Base-by-base conservation (phyloP, 2,113 vertebrate genomes). In the Rhinolophus sinicus region DNA sequence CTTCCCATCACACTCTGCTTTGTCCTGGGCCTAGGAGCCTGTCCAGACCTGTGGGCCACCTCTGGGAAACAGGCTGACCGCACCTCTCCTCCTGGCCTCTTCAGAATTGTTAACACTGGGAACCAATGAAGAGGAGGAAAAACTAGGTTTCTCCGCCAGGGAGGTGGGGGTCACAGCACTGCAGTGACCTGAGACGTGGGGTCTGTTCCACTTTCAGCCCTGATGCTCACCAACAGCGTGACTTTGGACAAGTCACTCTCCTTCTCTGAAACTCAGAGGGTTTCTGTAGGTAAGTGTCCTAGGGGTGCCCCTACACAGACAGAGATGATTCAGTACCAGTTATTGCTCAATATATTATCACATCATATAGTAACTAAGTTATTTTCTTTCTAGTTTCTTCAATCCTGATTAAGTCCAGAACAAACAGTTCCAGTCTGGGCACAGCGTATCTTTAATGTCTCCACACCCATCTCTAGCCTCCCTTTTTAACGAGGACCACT, bases 101-200 rank as follows among this genome's bases (percentile, higher is more conserved):
- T n/a, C 12, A n/a, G 58, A 33, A 52, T 78, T 30, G 26, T 54
- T 81, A 82, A 54, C 47, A 8, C 40, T 16, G 28, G 21, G 52
- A 47, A 89, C 5, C 75, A 11, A 56, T 24, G 86, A 58, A 18
- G 50, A 83, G 69, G 47, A 50, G 47, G 12, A 88, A n/a, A 88
- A 30, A 73, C 44, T 22, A 81, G 92, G 52, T n/a, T 8, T 62
- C 54, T 24, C 9, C n/a, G 6, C 52, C 6, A 8, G 64, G 65
- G 44, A 64, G 40, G 52, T 8, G 24, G 60, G 10, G 11, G 47
- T 50, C 47, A 13, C 47, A 50, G 64, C 1, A 47, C 33, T 22
- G 67, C 3, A 8, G 16, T 35, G 7, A 1, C 9, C 69, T 0
- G n/a, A 14, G 19, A 2, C 19, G 19, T 0, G 0, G 56, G 64